phyloP scores from a whole-genome alignment of 1,140 invertebrate genomes.

The Atopsyche davidsoni region DNA sequence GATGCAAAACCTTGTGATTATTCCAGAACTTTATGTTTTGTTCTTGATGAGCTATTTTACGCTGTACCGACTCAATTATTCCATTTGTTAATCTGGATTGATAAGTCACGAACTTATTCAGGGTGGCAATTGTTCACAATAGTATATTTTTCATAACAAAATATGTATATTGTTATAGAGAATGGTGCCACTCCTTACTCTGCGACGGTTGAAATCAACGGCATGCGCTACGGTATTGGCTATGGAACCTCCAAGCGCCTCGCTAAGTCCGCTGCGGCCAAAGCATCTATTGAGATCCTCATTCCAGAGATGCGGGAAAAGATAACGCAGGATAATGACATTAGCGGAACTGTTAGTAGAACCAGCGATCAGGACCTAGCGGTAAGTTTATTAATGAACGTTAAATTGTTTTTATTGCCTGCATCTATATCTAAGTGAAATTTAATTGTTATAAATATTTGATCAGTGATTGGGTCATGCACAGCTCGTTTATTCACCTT shows the following conservation, averaged over 20 bases:
- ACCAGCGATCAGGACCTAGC: slow-evolving; percentile 55
- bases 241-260: slow-evolving; percentile 92
- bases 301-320: slow-evolving; percentile 89
- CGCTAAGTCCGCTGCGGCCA: slow-evolving; percentile 89
- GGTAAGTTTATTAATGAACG: too few species aligned
- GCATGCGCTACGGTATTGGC: slow-evolving; percentile 87
- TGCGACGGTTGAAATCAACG: slow-evolving; percentile 86
- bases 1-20: too few species aligned
- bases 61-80: too few species aligned
- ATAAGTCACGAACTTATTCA: too few species aligned
- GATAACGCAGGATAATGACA: slow-evolving; percentile 53
- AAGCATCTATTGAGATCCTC: slow-evolving; percentile 82
- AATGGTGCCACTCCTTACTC: slow-evolving; percentile 90
- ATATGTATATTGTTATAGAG: slow-evolving; percentile 53
- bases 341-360: slow-evolving; percentile 48
- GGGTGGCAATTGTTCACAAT: neutral
- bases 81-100: too few species aligned
- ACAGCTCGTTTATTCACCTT: too few species aligned
- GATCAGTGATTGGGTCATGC: too few species aligned
- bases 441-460: too few species aligned
- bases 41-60: too few species aligned
- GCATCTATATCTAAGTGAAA: too few species aligned
- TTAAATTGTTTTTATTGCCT: too few species aligned
- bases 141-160: neutral
- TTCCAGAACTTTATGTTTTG: too few species aligned